phyloP scores from a whole-genome alignment of 2,797 vertebrate genomes.

The Sciaenops ocellatus region DNA sequence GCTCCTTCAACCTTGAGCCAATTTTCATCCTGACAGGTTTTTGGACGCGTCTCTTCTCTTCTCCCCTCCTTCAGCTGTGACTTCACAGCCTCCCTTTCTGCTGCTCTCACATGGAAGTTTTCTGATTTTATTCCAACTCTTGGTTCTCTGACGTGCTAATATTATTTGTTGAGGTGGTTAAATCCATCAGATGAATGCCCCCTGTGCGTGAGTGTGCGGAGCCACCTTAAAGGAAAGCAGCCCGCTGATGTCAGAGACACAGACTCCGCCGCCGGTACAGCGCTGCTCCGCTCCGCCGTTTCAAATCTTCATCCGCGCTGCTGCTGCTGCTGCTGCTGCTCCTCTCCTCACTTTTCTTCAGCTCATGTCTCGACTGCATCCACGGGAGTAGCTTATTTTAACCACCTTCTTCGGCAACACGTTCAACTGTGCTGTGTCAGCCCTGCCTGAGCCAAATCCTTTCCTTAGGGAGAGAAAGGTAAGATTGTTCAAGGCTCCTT shows the following conservation, averaged over 20 bases:
- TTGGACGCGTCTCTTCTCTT: not conserved
- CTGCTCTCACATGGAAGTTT: slow-evolving; percentile 52
- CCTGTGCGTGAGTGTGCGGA: slow-evolving; percentile 44
- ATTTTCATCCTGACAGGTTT: slow-evolving; percentile 19
- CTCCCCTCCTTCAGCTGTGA: slow-evolving; percentile 23
- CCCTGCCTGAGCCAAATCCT: slow-evolving; percentile 44
- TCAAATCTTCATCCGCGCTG: slow-evolving; percentile 64
- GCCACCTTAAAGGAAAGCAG: slow-evolving; percentile 68
- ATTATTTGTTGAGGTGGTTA: not conserved
- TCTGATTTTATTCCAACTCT: not conserved
- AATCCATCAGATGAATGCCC: slow-evolving; percentile 8
- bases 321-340: not conserved
- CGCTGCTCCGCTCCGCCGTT: slow-evolving; percentile 63
- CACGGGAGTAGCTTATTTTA: slow-evolving; percentile 60
- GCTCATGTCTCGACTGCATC: slow-evolving; percentile 51
- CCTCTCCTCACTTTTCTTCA: slow-evolving; percentile 69
- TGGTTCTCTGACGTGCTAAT: not conserved
- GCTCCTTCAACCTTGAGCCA: slow-evolving; percentile 30
- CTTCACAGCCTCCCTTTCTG: slow-evolving; percentile 1
- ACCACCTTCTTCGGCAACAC: slow-evolving; percentile 28
- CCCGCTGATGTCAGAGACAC: slow-evolving; percentile 72
- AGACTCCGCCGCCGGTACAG: slow-evolving; percentile 57
- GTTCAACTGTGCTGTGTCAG: slow-evolving; percentile 30
- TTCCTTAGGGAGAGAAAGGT: slow-evolving; percentile 65
- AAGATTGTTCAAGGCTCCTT: slow-evolving; percentile 52